Conservation (phyloP, 2,888 invertebrate genomes). For the Boloria selene region DNA sequence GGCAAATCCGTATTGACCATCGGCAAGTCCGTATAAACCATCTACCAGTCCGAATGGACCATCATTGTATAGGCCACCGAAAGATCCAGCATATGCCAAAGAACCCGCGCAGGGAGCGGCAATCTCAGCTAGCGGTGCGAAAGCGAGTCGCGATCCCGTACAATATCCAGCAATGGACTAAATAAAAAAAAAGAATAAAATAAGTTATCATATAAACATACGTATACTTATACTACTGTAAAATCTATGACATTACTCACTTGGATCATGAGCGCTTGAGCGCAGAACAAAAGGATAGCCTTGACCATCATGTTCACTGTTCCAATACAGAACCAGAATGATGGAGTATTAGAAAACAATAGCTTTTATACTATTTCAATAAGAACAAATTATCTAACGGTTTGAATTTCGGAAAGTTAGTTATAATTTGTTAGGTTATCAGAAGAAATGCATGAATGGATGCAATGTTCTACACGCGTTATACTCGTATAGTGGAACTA, state of each 20-base stretch:
- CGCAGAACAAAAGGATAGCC: slow-evolving; percentile 23
- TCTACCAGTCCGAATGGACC: slow-evolving; percentile 18
- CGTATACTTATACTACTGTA: neutral
- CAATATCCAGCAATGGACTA: slow-evolving; percentile 44
- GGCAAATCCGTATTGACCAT: neutral
- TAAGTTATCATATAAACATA: neutral
- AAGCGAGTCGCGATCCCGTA: slow-evolving; percentile 21
- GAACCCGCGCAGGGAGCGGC: neutral
- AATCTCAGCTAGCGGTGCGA: slow-evolving; percentile 18
- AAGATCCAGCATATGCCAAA: neutral
- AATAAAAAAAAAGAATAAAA: slow-evolving; percentile 13
- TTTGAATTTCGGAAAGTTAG: too few relatives aligned
- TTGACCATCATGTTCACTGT: slow-evolving; percentile 44
- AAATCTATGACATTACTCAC: slow-evolving; percentile 32
- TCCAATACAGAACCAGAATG: slow-evolving; percentile 16
- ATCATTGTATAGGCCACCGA: neutral
- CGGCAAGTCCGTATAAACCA: slow-evolving; percentile 5
- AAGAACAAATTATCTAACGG: too few relatives aligned
- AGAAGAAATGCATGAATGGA: neutral
- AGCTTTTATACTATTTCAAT: slow-evolving; percentile 28
- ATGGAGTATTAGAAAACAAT: neutral
- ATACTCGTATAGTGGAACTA: too few relatives aligned
- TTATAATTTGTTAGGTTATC: too few relatives aligned
- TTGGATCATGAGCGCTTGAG: slow-evolving; percentile 48
- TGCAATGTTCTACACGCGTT: too few relatives aligned